Evolutionary conservation across 2,888 invertebrate species (phyloP).

Genomic region (Phanerotoma sp.): DNA sequence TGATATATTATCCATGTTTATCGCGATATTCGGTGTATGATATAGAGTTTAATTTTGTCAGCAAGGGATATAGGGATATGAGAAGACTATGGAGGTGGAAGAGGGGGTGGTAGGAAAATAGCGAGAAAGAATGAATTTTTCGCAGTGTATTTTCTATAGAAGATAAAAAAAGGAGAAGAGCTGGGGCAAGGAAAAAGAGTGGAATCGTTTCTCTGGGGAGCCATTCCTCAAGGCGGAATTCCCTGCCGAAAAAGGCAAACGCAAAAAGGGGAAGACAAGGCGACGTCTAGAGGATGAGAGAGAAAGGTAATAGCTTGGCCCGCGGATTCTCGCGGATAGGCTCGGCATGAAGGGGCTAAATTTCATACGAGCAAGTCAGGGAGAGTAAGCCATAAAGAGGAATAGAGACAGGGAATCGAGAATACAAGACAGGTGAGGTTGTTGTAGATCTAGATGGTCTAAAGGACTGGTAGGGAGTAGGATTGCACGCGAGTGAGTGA

Average conservation of each 20-base stretch:
- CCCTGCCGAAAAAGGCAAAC: constrained; percentile 13
- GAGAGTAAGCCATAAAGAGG: not conserved
- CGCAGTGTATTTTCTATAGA: not conserved
- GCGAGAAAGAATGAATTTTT: constrained; percentile 9
- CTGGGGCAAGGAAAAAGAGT: not conserved
- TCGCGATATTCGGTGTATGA: not conserved
- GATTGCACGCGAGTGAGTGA: not conserved
- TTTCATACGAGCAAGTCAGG: constrained; percentile 4
- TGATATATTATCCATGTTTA: constrained; percentile 13
- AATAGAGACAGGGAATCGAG: not conserved
- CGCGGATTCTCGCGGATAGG: constrained; percentile 15
- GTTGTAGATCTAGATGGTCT: not conserved
- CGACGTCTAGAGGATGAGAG: not conserved
- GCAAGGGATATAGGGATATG: not conserved
- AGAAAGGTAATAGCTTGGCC: constrained; percentile 7
- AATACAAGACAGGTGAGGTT: constrained; percentile 16
- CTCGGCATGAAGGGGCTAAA: constrained; percentile 3
- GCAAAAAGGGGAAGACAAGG: constrained; percentile 1
- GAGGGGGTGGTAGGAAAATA: not conserved
- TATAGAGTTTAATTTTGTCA: constrained; percentile 6
- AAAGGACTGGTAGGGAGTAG: not conserved
- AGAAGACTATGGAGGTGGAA: not conserved
- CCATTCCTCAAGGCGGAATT: constrained; percentile 19
- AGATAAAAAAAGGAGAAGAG: not conserved
- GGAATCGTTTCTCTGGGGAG: constrained; percentile 16